Conservation (phyloP, 2,113 vertebrate genomes). For the Corythaeola cristata region DNA sequence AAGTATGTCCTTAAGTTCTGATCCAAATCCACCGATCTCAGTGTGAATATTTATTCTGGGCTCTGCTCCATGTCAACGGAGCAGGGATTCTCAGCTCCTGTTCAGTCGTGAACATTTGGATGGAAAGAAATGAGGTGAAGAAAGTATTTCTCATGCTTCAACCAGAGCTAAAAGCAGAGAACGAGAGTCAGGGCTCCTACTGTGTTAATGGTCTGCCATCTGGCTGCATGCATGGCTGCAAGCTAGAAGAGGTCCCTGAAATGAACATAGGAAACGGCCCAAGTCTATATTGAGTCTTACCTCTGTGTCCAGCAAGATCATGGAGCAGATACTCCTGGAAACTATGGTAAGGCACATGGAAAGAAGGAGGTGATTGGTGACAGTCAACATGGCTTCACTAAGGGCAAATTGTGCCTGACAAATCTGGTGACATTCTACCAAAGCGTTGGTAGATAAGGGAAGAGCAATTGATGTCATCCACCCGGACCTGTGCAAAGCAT, state of each 20-base stretch:
- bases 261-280: background rate
- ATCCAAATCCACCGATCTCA: background rate
- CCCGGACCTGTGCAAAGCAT: too few species aligned
- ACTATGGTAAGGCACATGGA: too few species aligned
- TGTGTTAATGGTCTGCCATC: background rate
- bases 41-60: background rate
- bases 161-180: background rate
- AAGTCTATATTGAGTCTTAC: too few species aligned
- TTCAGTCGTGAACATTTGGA: background rate
- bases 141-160: background rate
- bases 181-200: background rate
- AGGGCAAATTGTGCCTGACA: too few species aligned
- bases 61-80: background rate
- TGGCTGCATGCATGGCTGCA: background rate
- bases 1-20: background rate
- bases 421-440: too few species aligned
- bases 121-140: background rate
- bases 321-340: too few species aligned
- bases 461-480: too few species aligned
- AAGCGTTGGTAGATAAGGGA: too few species aligned
- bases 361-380: too few species aligned
- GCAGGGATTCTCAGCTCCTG: background rate
- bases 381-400: too few species aligned
- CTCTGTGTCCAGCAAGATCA: too few species aligned
- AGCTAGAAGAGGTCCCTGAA: background rate